phyloP scores from a whole-genome alignment of 2,113 vertebrate genomes.

The Clarias gariepinus region DNA sequence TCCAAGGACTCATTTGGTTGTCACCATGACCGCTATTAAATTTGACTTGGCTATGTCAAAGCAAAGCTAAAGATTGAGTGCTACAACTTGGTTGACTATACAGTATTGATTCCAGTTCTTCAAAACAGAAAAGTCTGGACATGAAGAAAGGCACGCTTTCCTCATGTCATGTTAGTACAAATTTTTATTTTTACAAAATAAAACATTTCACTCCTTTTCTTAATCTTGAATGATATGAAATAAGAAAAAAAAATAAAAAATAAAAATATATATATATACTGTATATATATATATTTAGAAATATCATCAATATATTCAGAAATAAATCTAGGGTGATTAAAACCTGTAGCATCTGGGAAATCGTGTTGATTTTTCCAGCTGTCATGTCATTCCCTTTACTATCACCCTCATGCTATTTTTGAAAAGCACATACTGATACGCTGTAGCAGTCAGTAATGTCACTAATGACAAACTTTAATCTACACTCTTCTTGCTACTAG shows the following conservation, averaged over 20 bases:
- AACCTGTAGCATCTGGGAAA: not conserved
- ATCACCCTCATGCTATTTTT: not conserved
- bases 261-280: too few relatives aligned
- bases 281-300: too few relatives aligned
- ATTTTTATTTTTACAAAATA: not conserved
- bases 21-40: not conserved
- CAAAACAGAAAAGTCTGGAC: not conserved
- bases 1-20: conserved; percentile 2
- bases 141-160: not conserved
- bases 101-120: conserved; percentile 10
- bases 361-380: not conserved
- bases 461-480: not conserved
- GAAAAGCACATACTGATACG: not conserved
- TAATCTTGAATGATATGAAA: not conserved
- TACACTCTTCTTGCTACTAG: not conserved
- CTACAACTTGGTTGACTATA: not conserved
- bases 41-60: not conserved
- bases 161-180: not conserved
- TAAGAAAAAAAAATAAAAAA: conserved; percentile 6
- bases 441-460: not conserved
- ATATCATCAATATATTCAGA: not conserved
- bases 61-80: not conserved
- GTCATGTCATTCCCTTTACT: not conserved
- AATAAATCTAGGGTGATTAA: not conserved
- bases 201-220: not conserved